Base-by-base conservation (phyloP, 23 tunicate genomes). In the Halocynthia aurantium region DNA sequence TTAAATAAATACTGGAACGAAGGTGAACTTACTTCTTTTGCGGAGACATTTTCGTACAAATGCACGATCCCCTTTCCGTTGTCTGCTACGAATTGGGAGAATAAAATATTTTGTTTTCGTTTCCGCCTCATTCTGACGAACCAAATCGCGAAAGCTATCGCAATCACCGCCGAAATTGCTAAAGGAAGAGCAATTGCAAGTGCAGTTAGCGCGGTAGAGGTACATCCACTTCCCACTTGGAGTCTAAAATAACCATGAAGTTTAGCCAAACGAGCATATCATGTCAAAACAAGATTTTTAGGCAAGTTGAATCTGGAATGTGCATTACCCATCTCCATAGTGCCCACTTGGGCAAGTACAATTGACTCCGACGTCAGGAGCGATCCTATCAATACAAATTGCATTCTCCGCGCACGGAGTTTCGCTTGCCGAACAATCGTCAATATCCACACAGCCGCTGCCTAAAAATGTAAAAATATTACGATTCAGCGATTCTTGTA, bases 311-410 rank as follows among this genome's bases (percentile, higher is more conserved):
- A 58, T 5, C 2, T 13, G 17, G 15, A 13, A 58, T 58, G 4
- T 13, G 1, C n/a, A 72, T 76, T 57, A 84, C 88, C 88, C 88
- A 50, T 84, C 83, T 19, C 88, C 88, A 22, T 70, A 77, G 62
- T 77, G 67, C 5, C 78, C 88, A 10, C 72, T 6, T 0, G 55
- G 6, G 62, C 88, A 84, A 13, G 75, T 52, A 67, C 88, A 84
- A 7, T 60, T 61, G 12, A 77, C 88, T 53, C 88, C 88, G 22
- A 57, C 50, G 52, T 52, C 72, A 51, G 82, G 81, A 61, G 82
- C 78, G n/a, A 8, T 8, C 10, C 51, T 66, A 55, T 84, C 83
- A 10, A 17, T 31, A 40, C 88, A 84, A 44, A 51, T 20, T 13
- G 88, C 88, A 12, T 50, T 52, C 52, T 17, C 51, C 10, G 18